Evolutionary conservation across 2,888 invertebrate genomes (phyloP), one percentile per base, ranked within the genome.

Genomic region (Orchestes rusci): DNA sequence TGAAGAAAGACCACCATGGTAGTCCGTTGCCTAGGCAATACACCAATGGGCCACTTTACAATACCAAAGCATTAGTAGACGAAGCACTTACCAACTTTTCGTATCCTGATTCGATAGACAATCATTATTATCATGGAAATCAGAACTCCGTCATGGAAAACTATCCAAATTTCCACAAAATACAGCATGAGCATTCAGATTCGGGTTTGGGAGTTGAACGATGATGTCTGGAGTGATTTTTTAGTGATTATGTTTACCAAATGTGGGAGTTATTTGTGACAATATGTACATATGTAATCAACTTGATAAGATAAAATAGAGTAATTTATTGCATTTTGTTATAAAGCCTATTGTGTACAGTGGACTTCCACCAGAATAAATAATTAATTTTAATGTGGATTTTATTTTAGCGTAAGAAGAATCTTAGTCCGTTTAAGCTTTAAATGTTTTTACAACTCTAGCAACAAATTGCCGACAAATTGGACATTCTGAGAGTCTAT

Each of bases 391-490:
- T n/a, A n/a, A n/a, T n/a, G n/a, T n/a, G n/a, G n/a, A n/a, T n/a
- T n/a, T n/a, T n/a, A n/a, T n/a, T n/a, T n/a, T n/a, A n/a, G n/a
- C n/a, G n/a, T n/a, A n/a, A n/a, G n/a, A n/a, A n/a, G n/a, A n/a
- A n/a, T n/a, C n/a, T n/a, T n/a, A n/a, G n/a, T n/a, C n/a, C n/a
- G n/a, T n/a, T 38, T 15, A 92, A 58, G 89, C 86, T 68, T 84
- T 83, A 72, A 93, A 94, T 67, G 84, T 86, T 63, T 90, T 77
- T 48, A 94, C 91, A 57, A 90, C 87, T 51, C 93, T 76, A 55
- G 88, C 83, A 48, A 94, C 88, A 69, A 86, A 91, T 72, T 89
- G 90, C 58, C 93, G 77, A 69, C 93, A 94, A 65, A 94, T 87
- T 50, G 93, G 93, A 70, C 93, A 94, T 72, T 92, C 92, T 53